Percentiles rank a stretch among this genome's conserved stretches.
Conservation (phyloP, 2,888 invertebrate genomes). For the Buathra laborator region DNA sequence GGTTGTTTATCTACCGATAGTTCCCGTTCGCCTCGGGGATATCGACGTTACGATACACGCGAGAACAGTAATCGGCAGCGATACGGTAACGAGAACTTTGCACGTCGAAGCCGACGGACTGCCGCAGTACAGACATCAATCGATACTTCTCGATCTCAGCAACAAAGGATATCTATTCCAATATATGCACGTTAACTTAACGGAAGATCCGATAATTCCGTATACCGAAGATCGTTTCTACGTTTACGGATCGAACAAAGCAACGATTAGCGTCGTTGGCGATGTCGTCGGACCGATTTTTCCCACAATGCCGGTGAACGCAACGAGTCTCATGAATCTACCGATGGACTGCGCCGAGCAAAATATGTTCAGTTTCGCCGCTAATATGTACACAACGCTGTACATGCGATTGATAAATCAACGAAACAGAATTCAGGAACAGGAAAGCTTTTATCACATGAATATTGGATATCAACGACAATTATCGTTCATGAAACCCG, state of each 20-base stretch:
- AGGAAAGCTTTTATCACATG: slow-evolving; percentile 93
- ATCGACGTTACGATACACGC: slow-evolving; percentile 92
- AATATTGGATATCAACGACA: slow-evolving; percentile 96
- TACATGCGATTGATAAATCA: slow-evolving; percentile 97
- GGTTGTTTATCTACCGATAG: slow-evolving; percentile 96
- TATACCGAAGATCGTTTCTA: slow-evolving; percentile 96
- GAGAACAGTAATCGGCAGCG: slow-evolving; percentile 90
- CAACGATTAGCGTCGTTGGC: slow-evolving; percentile 93
- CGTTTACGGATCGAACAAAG: slow-evolving; percentile 96
- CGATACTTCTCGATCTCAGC: slow-evolving; percentile 95
- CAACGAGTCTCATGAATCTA: slow-evolving; percentile 91
- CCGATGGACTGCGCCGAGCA: slow-evolving; percentile 98
- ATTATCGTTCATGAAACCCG: slow-evolving; percentile 95
- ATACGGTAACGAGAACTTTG: slow-evolving; percentile 89
- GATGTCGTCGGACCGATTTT: slow-evolving; percentile 97
- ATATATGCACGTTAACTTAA: slow-evolving; percentile 98
- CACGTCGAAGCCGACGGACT: slow-evolving; percentile 95
- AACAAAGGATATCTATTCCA: slow-evolving; percentile 96
- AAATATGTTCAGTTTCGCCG: slow-evolving; percentile 98
- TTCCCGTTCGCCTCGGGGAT: slow-evolving; percentile 92
- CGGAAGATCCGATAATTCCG: slow-evolving; percentile 96
- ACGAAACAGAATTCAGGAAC: slow-evolving; percentile 92
- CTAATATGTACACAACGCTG: slow-evolving; percentile 95
- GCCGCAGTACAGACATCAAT: slow-evolving; percentile 96
- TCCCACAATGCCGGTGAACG: slow-evolving; percentile 96